phyloP scores from a whole-genome alignment of 2,113 vertebrate genomes.

The Phrynosoma blainvillii region DNA sequence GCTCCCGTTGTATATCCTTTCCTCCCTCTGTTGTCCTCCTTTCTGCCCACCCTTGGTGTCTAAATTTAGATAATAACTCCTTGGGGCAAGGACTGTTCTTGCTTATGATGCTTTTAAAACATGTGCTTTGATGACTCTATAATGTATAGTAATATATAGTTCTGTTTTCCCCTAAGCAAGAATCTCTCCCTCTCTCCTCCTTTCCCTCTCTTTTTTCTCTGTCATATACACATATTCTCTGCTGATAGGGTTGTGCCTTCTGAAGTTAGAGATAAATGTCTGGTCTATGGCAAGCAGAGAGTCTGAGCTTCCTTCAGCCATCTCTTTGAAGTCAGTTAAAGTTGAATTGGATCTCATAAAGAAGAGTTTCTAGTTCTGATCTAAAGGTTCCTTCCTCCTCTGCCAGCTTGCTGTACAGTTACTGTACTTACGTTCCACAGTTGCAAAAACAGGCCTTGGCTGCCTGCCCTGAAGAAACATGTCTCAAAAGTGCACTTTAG shows the following conservation, averaged over 20 bases:
- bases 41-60: not conserved
- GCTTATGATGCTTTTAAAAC: not conserved
- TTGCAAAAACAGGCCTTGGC: too few relatives aligned
- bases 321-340: conserved; percentile 3
- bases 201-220: too few relatives aligned
- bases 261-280: not conserved
- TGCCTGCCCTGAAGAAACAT: not conserved
- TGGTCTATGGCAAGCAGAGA: not conserved
- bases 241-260: not conserved
- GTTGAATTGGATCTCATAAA: not conserved
- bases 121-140: not conserved
- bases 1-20: not conserved
- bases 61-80: conserved; percentile 12
- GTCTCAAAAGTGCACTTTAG: not conserved
- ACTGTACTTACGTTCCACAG: not conserved
- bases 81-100: conserved; percentile 1
- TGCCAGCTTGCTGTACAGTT: not conserved
- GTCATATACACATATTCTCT: not conserved
- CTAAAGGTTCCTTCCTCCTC: not conserved
- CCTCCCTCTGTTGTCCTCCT: not conserved
- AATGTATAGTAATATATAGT: not conserved
- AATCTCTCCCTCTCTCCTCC: not conserved
- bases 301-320: not conserved
- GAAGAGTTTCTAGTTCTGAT: not conserved
- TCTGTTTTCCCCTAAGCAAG: not conserved